Evolutionary conservation across 1,140 invertebrate species (phyloP).

Genomic region (Coelopa frigida): DNA sequence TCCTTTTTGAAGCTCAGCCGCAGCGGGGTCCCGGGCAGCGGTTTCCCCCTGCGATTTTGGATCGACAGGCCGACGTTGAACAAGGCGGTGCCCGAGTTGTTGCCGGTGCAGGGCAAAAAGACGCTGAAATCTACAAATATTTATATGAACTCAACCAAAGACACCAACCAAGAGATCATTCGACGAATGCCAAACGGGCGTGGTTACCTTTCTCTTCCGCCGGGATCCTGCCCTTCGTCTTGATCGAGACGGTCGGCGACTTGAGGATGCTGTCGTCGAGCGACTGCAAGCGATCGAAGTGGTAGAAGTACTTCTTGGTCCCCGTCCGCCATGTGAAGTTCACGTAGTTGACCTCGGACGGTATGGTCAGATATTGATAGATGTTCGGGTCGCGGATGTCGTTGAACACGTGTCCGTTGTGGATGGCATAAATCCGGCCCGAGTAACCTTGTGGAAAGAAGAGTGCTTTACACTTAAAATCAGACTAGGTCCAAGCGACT

Average conservation of each 20-base stretch:
- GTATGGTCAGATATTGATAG: slow-evolving; percentile 80
- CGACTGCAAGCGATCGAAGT: slow-evolving; percentile 78
- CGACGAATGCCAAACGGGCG: background rate
- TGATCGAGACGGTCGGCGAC: slow-evolving; percentile 79
- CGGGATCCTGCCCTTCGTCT: slow-evolving; percentile 74
- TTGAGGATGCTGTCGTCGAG: slow-evolving; percentile 75
- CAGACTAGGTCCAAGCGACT: background rate
- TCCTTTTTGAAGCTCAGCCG: slow-evolving; percentile 86
- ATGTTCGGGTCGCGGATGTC: slow-evolving; percentile 85
- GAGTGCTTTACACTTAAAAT: slow-evolving; percentile 22
- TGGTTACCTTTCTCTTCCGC: slow-evolving; percentile 69
- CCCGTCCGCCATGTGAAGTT: slow-evolving; percentile 91
- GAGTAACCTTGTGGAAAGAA: slow-evolving; percentile 36
- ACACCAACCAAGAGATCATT: no score
- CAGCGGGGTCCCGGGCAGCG: slow-evolving; percentile 82
- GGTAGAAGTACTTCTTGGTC: slow-evolving; percentile 75
- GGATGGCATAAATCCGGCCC: slow-evolving; percentile 83
- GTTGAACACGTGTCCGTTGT: slow-evolving; percentile 73
- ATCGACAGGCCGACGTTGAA: slow-evolving; percentile 85
- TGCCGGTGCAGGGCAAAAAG: slow-evolving; percentile 80
- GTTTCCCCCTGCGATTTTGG: slow-evolving; percentile 64
- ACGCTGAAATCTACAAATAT: slow-evolving; percentile 75
- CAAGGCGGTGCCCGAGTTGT: slow-evolving; percentile 78
- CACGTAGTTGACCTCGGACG: slow-evolving; percentile 79
- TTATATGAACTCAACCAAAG: background rate